These are phyloP conservation scores for Melipona quadrifasciata DNA, from an alignment of 1,140 invertebrate genomes.

Conservation along the genomic window DNA sequence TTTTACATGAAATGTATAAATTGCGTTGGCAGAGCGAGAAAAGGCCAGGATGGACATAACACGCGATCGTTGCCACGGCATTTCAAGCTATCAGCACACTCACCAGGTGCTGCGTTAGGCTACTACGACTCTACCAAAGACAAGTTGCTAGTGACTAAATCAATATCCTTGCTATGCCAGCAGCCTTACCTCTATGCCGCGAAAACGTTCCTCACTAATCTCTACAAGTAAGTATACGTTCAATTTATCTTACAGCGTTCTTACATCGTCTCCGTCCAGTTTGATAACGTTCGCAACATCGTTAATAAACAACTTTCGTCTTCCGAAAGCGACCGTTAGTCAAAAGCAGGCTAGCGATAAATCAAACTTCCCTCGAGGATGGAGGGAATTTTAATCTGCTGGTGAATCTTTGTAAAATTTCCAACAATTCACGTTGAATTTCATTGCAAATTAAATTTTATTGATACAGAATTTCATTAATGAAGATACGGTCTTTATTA, in stretches of 20 bases:
- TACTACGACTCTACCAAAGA: constrained; percentile 97
- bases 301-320: neutral
- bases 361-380: neutral
- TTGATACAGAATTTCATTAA: no score
- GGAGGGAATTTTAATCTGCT: neutral
- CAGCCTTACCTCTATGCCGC: constrained; percentile 94
- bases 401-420: neutral
- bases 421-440: neutral
- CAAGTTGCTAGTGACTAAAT: constrained; percentile 96
- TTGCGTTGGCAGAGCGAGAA: constrained; percentile 80
- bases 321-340: neutral
- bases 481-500: no score
- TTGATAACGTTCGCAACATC: neutral
- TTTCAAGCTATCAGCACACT: constrained; percentile 92
- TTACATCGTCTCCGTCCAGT: neutral
- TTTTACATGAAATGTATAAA: neutral
- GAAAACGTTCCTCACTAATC: constrained; percentile 91
- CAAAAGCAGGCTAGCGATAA: neutral
- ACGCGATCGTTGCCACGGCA: constrained; percentile 91
- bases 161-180: constrained; percentile 95
- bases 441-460: no score
- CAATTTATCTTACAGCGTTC: constrained; percentile 14
- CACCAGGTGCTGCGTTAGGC: constrained; percentile 87
- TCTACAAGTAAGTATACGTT: constrained; percentile 87
- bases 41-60: constrained; percentile 84